Evolutionary conservation across 2,888 invertebrate species (phyloP).

Genomic region (Deilephila porcellus): DNA sequence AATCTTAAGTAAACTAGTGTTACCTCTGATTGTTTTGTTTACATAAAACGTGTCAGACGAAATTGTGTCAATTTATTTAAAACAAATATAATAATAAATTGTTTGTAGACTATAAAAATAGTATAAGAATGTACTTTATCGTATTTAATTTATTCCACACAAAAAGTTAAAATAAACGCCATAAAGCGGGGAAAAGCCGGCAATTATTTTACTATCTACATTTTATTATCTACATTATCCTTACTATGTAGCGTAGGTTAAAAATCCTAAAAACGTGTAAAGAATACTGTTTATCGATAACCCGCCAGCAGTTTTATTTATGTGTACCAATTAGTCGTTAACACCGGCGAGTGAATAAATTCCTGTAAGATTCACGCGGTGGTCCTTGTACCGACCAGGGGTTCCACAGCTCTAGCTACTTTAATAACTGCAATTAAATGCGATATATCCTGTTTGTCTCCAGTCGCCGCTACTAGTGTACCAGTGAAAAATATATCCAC

Average conservation of each 20-base stretch:
- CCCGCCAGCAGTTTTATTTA: constrained; percentile 44
- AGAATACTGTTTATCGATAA: background rate
- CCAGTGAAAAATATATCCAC: background rate
- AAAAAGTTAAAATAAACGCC: no score
- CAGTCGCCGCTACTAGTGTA: background rate
- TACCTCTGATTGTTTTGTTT: background rate
- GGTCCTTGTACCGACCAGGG: constrained; percentile 60
- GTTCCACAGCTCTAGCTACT: constrained; percentile 61
- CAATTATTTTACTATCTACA: no score
- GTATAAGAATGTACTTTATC: no score
- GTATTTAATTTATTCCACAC: no score
- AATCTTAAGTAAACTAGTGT: no score
- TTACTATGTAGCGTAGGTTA: background rate
- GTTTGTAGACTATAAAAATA: background rate
- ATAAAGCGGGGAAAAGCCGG: no score
- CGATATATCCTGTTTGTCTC: constrained; percentile 62
- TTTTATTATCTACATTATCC: no score
- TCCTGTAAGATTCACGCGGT: constrained; percentile 53
- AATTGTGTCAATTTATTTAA: no score
- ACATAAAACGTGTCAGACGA: background rate
- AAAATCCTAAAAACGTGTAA: background rate
- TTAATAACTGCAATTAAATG: constrained; percentile 78
- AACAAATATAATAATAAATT: background rate
- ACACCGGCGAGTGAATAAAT: constrained; percentile 51
- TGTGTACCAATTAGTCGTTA: constrained; percentile 46